A percentile compares a stretch with the other conserved stretches of the same genome.
These are phyloP conservation scores for Oxygymnocypris stewartii DNA, from an alignment of 2,113 vertebrate species.

Conservation along the genomic window DNA sequence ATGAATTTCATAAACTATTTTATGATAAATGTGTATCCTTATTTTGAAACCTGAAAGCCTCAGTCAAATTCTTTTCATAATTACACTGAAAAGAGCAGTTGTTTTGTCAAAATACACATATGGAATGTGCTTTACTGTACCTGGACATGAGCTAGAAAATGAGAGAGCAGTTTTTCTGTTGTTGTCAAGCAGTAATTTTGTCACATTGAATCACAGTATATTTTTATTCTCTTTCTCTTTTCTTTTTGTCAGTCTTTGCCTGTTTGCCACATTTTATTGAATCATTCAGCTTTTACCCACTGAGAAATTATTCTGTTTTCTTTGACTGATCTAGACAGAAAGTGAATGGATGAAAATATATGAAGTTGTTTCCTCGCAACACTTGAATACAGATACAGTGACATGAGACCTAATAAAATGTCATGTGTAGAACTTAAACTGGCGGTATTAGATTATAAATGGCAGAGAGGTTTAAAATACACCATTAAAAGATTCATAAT, in stretches of 20 bases:
- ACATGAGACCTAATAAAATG: constrained; percentile 8
- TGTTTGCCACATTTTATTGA: constrained; percentile 34
- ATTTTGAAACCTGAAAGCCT: neutral
- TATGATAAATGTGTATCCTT: neutral
- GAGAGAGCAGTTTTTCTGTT: neutral
- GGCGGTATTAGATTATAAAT: neutral
- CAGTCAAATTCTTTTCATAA: neutral
- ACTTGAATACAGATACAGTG: constrained; percentile 5
- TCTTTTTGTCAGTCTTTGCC: constrained; percentile 5
- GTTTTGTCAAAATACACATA: neutral
- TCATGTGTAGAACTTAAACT: neutral
- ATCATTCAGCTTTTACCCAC: constrained; percentile 8
- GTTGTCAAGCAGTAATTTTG: constrained; percentile 26
- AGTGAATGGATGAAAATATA: neutral
- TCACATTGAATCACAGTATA: constrained; percentile 14
- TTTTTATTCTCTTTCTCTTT: constrained; percentile 14
- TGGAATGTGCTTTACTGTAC: neutral
- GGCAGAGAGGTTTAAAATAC: neutral
- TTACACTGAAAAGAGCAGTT: neutral
- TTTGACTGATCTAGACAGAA: constrained; percentile 5
- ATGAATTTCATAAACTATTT: neutral
- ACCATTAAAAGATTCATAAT: neutral
- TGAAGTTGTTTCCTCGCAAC: constrained; percentile 3
- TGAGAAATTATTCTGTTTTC: constrained; percentile 13
- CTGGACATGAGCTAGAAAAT: neutral